Evolutionary conservation across 1,140 invertebrate species (phyloP).

Genomic region (Plutomurus gul): DNA sequence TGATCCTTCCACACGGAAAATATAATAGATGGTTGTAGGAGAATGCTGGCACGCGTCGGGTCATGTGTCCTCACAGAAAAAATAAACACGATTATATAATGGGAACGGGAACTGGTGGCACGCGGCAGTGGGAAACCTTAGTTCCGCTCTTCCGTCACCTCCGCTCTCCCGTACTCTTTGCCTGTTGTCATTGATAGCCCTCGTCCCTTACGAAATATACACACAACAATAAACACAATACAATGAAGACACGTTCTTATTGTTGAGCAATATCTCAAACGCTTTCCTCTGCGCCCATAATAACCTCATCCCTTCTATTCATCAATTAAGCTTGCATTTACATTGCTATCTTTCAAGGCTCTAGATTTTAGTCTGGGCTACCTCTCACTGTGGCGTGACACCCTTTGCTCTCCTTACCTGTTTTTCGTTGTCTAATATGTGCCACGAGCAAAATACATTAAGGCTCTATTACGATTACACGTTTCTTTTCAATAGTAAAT

Average conservation of each 20-base stretch:
- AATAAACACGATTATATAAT: constrained; percentile 36
- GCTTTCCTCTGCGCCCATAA: too few relatives aligned
- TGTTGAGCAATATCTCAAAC: too few relatives aligned
- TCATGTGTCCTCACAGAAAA: constrained; percentile 25
- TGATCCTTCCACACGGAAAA: constrained; percentile 37
- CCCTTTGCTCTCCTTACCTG: not conserved
- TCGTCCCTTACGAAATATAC: not conserved
- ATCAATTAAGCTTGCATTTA: too few relatives aligned
- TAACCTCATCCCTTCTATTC: too few relatives aligned
- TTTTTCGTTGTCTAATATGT: not conserved
- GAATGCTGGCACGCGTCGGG: constrained; percentile 36
- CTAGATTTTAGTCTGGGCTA: too few relatives aligned
- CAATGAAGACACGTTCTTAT: too few relatives aligned
- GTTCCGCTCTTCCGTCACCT: constrained; percentile 12
- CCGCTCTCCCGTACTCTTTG: not conserved
- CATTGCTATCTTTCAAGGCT: too few relatives aligned
- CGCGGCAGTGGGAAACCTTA: not conserved
- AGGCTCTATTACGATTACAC: not conserved
- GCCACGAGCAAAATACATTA: too few relatives aligned
- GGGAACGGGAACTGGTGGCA: not conserved
- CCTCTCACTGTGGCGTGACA: too few relatives aligned
- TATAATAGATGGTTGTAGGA: constrained; percentile 22
- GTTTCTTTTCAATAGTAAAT: too few relatives aligned
- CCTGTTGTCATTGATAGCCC: not conserved
- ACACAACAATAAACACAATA: not conserved